A percentile compares a stretch with the other conserved stretches of the same genome.
These are phyloP conservation scores for Amazona guildingii DNA, from an alignment of 2,113 vertebrate genomes.

Conservation along the genomic window DNA sequence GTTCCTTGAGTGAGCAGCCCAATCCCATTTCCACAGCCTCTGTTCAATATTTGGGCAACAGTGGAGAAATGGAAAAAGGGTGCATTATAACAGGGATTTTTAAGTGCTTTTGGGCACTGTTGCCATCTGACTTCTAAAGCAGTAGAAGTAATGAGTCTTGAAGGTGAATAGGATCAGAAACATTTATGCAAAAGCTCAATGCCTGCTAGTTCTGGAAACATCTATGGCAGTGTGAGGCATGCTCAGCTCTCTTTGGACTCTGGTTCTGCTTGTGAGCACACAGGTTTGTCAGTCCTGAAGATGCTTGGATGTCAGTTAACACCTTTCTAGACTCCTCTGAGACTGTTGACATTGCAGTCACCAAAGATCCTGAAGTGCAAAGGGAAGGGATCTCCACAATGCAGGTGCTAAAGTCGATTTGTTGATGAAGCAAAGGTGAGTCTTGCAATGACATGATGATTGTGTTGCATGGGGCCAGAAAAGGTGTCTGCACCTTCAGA, in stretches of 20 bases:
- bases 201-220: background rate
- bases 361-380: background rate
- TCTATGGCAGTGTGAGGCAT: background rate
- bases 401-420: background rate
- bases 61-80: background rate
- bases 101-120: background rate
- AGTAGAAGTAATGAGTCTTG: background rate
- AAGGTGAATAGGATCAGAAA: background rate
- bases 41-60: background rate
- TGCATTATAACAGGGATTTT: background rate
- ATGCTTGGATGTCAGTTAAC: background rate
- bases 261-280: background rate
- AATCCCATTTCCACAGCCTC: background rate
- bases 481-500: background rate
- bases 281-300: background rate
- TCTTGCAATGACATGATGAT: background rate
- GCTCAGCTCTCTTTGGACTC: background rate
- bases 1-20: background rate
- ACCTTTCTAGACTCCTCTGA: background rate
- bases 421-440: background rate
- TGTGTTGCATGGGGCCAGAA: background rate
- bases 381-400: background rate
- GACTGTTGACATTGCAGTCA: rapidly evolving
- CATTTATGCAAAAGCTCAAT: background rate
- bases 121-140: background rate